Evolutionary conservation across 2,888 invertebrate genomes (phyloP).

Genomic region (Hydriomena furcata): DNA sequence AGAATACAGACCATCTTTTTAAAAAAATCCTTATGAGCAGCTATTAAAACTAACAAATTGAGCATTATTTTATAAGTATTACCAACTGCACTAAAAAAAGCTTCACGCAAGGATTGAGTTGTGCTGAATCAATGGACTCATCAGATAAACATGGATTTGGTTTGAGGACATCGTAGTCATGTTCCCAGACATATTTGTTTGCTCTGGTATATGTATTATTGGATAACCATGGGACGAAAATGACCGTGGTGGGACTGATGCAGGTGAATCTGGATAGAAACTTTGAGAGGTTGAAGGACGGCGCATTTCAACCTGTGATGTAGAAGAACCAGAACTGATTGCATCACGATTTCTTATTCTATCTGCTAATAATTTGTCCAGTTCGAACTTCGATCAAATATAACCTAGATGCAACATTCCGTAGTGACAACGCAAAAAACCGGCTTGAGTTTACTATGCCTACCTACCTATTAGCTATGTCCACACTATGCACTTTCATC

Average conservation of each 20-base stretch:
- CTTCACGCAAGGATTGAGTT: conserved; percentile 20
- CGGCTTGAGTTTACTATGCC: too few species aligned
- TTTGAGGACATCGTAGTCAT: conserved; percentile 18
- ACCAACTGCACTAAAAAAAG: conserved; percentile 20
- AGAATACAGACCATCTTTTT: conserved; percentile 1
- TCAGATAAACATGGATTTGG: conserved; percentile 24
- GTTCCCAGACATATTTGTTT: conserved; percentile 11
- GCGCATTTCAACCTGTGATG: conserved; percentile 12
- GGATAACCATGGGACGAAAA: conserved; percentile 17
- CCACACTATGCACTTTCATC: too few species aligned
- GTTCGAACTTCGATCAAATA: too few species aligned
- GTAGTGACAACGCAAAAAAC: too few species aligned
- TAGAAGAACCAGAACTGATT: conserved; percentile 19
- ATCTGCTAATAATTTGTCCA: conserved; percentile 7
- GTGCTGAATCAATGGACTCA: conserved; percentile 21
- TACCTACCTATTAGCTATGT: too few species aligned
- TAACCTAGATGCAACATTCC: too few species aligned
- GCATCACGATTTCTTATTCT: conserved; percentile 5
- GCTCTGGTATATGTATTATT: conserved; percentile 19
- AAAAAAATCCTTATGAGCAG: conserved; percentile 3
- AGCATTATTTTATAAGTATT: conserved; percentile 11
- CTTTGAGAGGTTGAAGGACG: conserved; percentile 18
- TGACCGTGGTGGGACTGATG: conserved; percentile 16
- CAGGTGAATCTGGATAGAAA: conserved; percentile 20
- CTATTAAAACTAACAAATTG: conserved; percentile 9